Evolutionary conservation across 2,113 vertebrate species (phyloP).

Genomic region (Nasalis larvatus): DNA sequence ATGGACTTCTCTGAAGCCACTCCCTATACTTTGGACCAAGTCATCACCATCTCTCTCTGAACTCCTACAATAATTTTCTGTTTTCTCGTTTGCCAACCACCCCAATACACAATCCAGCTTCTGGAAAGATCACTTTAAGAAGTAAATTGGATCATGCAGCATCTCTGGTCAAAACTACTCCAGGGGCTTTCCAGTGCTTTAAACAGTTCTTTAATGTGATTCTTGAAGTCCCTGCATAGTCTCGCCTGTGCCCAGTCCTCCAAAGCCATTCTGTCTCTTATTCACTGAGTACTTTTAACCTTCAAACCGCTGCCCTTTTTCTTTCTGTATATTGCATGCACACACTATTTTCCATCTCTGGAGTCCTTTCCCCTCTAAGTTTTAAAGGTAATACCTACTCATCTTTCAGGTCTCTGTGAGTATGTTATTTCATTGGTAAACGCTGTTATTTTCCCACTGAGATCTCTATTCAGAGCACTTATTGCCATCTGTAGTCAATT

Average conservation of each 20-base stretch:
- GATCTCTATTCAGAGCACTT: not conserved
- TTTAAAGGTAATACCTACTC: not conserved
- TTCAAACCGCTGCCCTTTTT: not conserved
- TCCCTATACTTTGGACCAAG: not conserved
- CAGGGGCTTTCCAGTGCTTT: not conserved
- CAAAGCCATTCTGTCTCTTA: not conserved
- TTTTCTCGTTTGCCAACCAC: not conserved
- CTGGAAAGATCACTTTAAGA: not conserved
- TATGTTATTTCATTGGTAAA: not conserved
- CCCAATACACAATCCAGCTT: not conserved
- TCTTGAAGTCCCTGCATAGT: not conserved
- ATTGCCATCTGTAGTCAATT: slow-evolving; percentile 2
- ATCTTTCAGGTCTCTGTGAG: not conserved
- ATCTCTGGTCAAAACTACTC: not conserved
- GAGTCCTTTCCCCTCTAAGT: not conserved
- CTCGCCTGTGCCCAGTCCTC: not conserved
- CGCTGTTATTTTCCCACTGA: not conserved
- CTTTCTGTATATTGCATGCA: not conserved
- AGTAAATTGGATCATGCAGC: not conserved
- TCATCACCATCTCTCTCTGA: not conserved
- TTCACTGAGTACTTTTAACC: not conserved
- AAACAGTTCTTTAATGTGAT: not conserved
- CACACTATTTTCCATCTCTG: not conserved
- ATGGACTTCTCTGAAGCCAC: not conserved
- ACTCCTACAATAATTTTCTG: not conserved